phyloP scores from a whole-genome alignment of 1,140 invertebrate genomes.

The Calliphora vicina region DNA sequence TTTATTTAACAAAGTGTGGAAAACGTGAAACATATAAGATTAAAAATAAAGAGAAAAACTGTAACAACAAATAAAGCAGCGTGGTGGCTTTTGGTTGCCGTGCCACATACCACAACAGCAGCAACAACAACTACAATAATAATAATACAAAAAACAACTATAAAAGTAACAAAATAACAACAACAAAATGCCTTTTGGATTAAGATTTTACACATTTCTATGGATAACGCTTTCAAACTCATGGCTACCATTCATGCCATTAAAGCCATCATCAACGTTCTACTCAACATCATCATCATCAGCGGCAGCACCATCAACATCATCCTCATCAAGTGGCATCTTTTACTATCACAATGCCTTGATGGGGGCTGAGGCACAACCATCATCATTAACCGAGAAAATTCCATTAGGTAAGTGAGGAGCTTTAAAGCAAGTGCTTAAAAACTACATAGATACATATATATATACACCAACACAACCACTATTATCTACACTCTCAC shows the following conservation, averaged over 20 bases:
- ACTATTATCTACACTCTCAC: neutral
- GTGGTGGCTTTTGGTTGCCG: neutral
- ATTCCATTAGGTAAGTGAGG: conserved; percentile 61
- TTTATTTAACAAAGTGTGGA: conserved; percentile 40
- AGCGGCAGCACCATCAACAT: neutral
- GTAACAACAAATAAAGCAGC: conserved; percentile 47
- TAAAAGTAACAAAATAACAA: neutral
- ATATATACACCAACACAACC: neutral
- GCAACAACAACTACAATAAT: conserved; percentile 40
- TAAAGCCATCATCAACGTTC: conserved; percentile 19
- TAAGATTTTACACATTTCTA: conserved; percentile 50
- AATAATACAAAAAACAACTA: conserved; percentile 44
- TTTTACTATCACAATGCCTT: conserved; percentile 7
- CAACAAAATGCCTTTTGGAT: conserved; percentile 53
- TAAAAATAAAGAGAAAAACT: conserved; percentile 47
- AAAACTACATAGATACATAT: neutral
- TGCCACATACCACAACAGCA: conserved; percentile 47
- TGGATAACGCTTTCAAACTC: conserved; percentile 51
- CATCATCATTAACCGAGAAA: conserved; percentile 63
- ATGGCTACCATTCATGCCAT: conserved; percentile 37
- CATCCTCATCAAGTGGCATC: neutral
- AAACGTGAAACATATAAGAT: conserved; percentile 26
- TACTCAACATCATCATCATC: neutral
- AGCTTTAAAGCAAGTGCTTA: neutral
- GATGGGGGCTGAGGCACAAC: conserved; percentile 48